Conservation (phyloP, 2,888 invertebrate species). For the Malthinus flaveolus region DNA sequence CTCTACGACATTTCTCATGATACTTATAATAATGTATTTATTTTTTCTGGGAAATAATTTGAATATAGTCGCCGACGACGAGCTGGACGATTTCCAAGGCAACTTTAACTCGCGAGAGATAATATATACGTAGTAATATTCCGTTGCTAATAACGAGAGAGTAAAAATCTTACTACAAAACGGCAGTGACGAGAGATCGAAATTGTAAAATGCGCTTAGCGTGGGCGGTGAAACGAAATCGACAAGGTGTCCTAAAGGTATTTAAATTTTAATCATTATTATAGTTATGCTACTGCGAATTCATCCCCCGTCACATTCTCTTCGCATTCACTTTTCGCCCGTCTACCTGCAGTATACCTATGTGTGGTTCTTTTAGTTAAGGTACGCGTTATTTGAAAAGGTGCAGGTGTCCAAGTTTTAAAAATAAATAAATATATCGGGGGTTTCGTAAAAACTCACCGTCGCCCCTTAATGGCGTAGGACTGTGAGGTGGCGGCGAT, state of each 20-base stretch:
- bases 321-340: neutral
- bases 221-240: too few species aligned
- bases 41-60: slow-evolving; percentile 29
- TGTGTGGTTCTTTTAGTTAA: slow-evolving; percentile 19
- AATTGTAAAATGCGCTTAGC: too few species aligned
- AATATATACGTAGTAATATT: too few species aligned
- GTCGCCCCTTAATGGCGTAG: slow-evolving; percentile 51
- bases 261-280: too few species aligned
- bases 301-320: too few species aligned
- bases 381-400: neutral
- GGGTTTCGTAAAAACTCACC: slow-evolving; percentile 45
- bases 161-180: too few species aligned
- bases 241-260: too few species aligned
- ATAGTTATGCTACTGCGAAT: too few species aligned
- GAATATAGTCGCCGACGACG: slow-evolving; percentile 6
- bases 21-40: slow-evolving; percentile 22
- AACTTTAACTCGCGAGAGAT: too few species aligned
- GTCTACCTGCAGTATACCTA: slow-evolving; percentile 43
- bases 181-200: slow-evolving; percentile 14
- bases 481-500: slow-evolving; percentile 48
- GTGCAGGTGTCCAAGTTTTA: slow-evolving; percentile 48
- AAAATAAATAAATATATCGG: slow-evolving; percentile 35
- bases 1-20: slow-evolving; percentile 23
- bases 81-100: too few species aligned
- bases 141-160: neutral